Percentiles rank a stretch among this genome's conserved stretches.
These are phyloP conservation scores for Pseudomyrmex dendroicus DNA, from an alignment of 1,140 invertebrate species.

Conservation along the genomic window DNA sequence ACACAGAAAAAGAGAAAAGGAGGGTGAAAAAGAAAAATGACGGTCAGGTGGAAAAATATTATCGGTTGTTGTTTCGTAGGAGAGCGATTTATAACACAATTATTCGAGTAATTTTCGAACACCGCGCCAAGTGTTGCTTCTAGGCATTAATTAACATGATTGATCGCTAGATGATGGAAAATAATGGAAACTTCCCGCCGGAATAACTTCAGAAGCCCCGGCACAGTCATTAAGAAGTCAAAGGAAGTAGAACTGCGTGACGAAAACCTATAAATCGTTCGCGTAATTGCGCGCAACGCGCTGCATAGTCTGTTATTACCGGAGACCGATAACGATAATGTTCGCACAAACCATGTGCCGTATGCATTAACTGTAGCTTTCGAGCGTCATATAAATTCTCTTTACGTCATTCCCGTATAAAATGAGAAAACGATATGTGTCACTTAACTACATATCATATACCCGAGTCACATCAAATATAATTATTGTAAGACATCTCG, in stretches of 20 bases:
- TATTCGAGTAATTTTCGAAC: slow-evolving; percentile 25
- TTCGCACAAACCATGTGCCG: slow-evolving; percentile 67
- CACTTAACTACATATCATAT: slow-evolving; percentile 3
- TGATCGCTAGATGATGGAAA: slow-evolving; percentile 56
- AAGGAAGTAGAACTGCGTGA: slow-evolving; percentile 72
- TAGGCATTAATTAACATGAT: slow-evolving; percentile 37
- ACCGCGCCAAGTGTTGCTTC: slow-evolving; percentile 31
- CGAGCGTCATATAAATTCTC: slow-evolving; percentile 30
- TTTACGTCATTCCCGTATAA: not conserved
- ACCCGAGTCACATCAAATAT: not conserved
- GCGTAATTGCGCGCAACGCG: slow-evolving; percentile 58
- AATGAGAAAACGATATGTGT: slow-evolving; percentile 15
- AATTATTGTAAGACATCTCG: slow-evolving; percentile 1
- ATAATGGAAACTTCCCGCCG: slow-evolving; percentile 52
- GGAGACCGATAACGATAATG: slow-evolving; percentile 75
- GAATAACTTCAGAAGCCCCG: slow-evolving; percentile 55
- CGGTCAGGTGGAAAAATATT: not conserved
- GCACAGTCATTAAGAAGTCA: slow-evolving; percentile 56
- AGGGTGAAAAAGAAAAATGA: not conserved
- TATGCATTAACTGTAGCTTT: slow-evolving; percentile 26
- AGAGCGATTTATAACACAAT: slow-evolving; percentile 27
- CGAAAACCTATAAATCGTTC: slow-evolving; percentile 71
- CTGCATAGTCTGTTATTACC: slow-evolving; percentile 71
- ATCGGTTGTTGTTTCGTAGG: not conserved
- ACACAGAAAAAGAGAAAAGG: not conserved